Conservation (phyloP, 2,113 vertebrate genomes). For the Axis porcinus region DNA sequence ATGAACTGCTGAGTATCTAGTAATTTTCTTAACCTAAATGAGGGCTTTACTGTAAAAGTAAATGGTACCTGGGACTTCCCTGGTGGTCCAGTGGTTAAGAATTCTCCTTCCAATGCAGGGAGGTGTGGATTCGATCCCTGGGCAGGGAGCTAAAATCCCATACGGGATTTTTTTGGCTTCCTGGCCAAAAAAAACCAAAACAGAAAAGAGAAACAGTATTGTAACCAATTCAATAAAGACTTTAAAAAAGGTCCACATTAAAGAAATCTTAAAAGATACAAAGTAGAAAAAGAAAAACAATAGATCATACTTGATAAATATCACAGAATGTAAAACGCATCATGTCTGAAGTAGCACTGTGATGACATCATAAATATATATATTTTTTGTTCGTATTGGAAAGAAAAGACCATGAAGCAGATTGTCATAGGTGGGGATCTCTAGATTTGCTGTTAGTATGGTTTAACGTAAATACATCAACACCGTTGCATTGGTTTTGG, state of each 20-base stretch:
- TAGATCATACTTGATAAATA: not conserved
- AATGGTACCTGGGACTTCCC: not conserved
- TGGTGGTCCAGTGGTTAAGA: not conserved
- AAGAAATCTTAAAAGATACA: not conserved
- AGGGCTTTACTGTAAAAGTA: not conserved
- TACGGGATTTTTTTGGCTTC: not conserved
- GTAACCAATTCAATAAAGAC: not conserved
- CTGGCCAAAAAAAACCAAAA: not conserved
- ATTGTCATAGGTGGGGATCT: not conserved
- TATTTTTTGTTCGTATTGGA: not conserved
- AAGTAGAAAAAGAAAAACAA: not conserved
- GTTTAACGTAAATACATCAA: not conserved
- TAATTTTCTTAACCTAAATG: not conserved
- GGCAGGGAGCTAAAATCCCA: not conserved
- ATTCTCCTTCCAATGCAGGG: rapidly evolving
- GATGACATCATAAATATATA: no score
- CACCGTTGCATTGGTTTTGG: not conserved
- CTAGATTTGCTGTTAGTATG: not conserved
- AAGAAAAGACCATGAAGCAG: not conserved
- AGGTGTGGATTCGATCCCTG: not conserved
- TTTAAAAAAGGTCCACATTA: not conserved
- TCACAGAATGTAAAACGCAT: not conserved
- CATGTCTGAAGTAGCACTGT: not conserved
- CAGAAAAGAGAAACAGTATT: not conserved
- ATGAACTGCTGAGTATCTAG: not conserved